Base-by-base conservation (phyloP, 2,888 invertebrate species). In the Belgica antarctica region DNA sequence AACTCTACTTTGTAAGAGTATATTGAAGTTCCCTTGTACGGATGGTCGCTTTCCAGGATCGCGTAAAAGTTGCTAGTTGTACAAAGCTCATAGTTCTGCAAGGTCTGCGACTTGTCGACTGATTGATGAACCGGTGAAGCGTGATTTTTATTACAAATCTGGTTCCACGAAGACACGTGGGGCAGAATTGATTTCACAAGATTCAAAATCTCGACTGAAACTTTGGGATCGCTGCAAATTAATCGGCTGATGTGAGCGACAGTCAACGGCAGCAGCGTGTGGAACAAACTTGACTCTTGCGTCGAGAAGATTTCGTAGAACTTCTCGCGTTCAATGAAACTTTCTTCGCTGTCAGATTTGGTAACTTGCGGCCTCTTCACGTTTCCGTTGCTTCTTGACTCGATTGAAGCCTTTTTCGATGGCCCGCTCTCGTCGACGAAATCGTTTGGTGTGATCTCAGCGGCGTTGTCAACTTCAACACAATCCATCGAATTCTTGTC, bases 21-120 rank as follows among this genome's bases (percentile, higher is more conserved):
- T 31, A 95, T 89, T 17, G 89, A 85, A 0, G 94, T 89, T 46
- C 93, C 89, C 78, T 92, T 92, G 80, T 98, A 98, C 0, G 98
- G 98, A 83, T 98, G 98, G 46, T 96, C 95, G 78, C 96, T 96
- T 81, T 98, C 97, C 1, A 96, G 87, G 84, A 93, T 88, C 2
- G 94, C 90, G 78, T 93, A 95, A 81, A 92, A 92, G 76, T 89
- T 88, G 71, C 92, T 90, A 1, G 93, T 92, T 25, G 92, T 93
- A 63, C 79, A 77, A 15, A 76, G 75, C 68, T 74, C 73, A 28
- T 62, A 62, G 41, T 25, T 69, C 2, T 59, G 10, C 7, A 59
- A 7, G 8, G 10, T 1, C 17, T 15, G 7, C 24, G n/a, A 8
- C 4, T 59, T 36, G 2, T 57, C 61, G 2, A 31, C n/a, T 1